Evolutionary conservation across 2,797 vertebrate species (phyloP), one percentile per base, ranked within the genome.

Genomic region (Rhinatrema bivittatum): DNA sequence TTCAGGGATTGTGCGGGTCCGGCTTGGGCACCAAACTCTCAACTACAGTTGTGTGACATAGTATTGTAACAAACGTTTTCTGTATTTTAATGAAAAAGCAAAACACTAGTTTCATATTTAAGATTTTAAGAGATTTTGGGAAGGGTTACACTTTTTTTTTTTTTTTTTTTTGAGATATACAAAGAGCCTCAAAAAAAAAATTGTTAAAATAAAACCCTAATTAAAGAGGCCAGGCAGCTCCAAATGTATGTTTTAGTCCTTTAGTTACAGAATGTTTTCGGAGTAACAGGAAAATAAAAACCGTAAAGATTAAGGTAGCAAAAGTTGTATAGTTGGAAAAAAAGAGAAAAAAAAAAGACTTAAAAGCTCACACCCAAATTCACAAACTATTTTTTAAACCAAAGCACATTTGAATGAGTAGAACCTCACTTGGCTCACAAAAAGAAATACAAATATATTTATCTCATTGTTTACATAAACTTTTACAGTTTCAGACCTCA

Each of bases 381-480:
- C 90, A 91, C 88, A 87, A 91, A 89, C 86, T 97, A 91, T 95
- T 95, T 95, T 95, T 95, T 94, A 95, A 95, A 97, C 93, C 93
- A 95, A 97, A 97, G 91, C 92, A 95, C 91, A 95, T 97, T 93
- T 94, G 88, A 93, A 91, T 89, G 87, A 91, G 82, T 79, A 78
- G 85, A 97, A 95, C 89, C 89, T 85, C 87, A 86, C 78, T 86
- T 87, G 90, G 90, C 87, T 85, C 82, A 80, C 76, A 79, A 81
- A 76, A 39, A 38, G 62, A 70, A 64, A 90, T 85, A 83, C 85
- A 85, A 86, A 91, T 94, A 90, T 95, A 94, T 94, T 94, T 93
- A 91, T 92, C 90, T 91, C 91, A 92, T 93, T 97, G 92, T 95
- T 97, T 97, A 95, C 93, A 94, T 93, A 87, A 93, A 89, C 87